phyloP scores from a whole-genome alignment of 2,113 vertebrate genomes.

The Nipponia nippon region DNA sequence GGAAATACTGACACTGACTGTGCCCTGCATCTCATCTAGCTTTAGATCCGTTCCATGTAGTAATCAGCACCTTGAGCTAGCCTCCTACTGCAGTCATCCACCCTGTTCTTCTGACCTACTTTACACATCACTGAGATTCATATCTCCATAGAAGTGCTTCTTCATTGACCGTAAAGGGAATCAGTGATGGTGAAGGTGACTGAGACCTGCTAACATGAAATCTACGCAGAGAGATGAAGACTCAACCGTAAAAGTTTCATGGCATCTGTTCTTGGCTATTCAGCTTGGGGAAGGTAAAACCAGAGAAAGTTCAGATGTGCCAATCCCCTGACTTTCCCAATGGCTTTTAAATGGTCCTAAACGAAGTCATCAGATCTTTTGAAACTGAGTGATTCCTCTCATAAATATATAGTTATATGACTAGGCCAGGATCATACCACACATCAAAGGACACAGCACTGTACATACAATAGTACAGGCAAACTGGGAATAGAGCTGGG shows the following conservation, averaged over 20 bases:
- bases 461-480: not conserved
- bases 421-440: not conserved
- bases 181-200: not conserved
- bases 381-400: not conserved
- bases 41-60: not conserved
- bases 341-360: not conserved
- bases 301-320: not conserved
- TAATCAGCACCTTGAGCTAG: not conserved
- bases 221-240: not conserved
- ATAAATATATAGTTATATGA: not conserved
- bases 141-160: not conserved
- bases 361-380: not conserved
- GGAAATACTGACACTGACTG: not conserved
- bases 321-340: not conserved
- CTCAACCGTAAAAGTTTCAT: not conserved
- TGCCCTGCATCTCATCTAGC: not conserved
- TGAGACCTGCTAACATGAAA: not conserved
- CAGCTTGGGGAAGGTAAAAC: not conserved
- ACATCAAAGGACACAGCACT: not conserved
- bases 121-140: not conserved
- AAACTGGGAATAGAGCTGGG: not conserved
- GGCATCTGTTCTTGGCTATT: not conserved
- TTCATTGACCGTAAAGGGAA: not conserved
- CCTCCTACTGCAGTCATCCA: not conserved
- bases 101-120: not conserved